These are phyloP conservation scores for Amia ocellicauda DNA, from an alignment of 2,113 vertebrate species.

Conservation along the genomic window DNA sequence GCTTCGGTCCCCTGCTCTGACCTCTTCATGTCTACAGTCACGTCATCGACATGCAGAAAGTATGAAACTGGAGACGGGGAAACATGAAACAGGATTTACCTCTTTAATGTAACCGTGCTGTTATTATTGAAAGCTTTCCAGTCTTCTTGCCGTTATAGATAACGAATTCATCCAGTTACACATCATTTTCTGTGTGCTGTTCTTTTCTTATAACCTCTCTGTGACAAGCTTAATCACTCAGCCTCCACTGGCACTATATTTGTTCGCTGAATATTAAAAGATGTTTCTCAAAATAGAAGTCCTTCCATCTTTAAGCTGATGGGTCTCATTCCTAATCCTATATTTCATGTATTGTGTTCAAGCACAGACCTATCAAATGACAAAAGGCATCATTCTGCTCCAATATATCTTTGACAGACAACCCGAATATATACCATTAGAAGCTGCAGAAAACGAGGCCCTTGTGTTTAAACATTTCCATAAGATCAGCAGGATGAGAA, in stretches of 20 bases:
- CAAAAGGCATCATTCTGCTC: constrained; percentile 15
- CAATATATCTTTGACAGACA: constrained; percentile 25
- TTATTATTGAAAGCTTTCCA: too few species aligned
- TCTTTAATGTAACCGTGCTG: too few species aligned
- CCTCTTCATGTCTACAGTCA: too few species aligned
- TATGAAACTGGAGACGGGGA: too few species aligned
- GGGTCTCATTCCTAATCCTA: constrained; percentile 24
- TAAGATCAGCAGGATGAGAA: constrained; percentile 3
- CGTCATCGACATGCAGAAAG: too few species aligned
- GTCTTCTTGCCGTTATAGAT: too few species aligned
- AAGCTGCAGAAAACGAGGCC: constrained; percentile 21
- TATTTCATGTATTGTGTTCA: constrained; percentile 14
- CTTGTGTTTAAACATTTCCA: constrained; percentile 24
- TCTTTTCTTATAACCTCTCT: too few species aligned
- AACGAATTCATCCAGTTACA: too few species aligned
- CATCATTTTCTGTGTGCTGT: too few species aligned
- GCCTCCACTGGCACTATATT: constrained; percentile 19
- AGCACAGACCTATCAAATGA: constrained; percentile 21
- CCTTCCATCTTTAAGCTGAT: constrained; percentile 8
- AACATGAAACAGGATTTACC: too few species aligned
- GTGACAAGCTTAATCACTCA: not conserved
- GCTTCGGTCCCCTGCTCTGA: too few species aligned
- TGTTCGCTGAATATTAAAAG: constrained; percentile 24
- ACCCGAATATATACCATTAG: constrained; percentile 32
- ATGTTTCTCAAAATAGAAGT: not conserved